Evolutionary conservation across 2,888 invertebrate species (phyloP).

Genomic region (Aricia artaxerxes): DNA sequence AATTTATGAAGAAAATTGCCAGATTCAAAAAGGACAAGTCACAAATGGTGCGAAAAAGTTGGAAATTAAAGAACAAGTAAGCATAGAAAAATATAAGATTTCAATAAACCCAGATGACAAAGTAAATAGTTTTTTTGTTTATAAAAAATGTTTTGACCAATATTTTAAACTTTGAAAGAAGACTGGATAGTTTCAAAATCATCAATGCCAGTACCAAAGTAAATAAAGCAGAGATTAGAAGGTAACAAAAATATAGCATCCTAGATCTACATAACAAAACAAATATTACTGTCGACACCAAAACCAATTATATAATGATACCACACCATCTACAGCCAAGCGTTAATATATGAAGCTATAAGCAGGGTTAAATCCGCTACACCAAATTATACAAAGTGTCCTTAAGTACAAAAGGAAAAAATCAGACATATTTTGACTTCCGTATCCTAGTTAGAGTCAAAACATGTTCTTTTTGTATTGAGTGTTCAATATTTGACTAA

Average conservation of each 20-base stretch:
- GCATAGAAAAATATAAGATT: not conserved
- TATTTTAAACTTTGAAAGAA: not conserved
- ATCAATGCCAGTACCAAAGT: not conserved
- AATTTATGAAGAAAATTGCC: not conserved
- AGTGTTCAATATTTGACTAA: too few relatives aligned
- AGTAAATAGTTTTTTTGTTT: not conserved
- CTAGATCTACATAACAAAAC: not conserved
- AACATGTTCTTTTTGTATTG: not conserved
- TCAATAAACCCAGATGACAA: not conserved
- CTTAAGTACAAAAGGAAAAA: not conserved
- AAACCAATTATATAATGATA: not conserved
- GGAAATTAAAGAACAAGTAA: not conserved
- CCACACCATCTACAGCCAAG: conserved; percentile 16
- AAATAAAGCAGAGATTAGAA: not conserved
- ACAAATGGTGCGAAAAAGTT: not conserved
- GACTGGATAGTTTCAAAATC: not conserved
- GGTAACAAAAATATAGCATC: not conserved
- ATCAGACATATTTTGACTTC: not conserved
- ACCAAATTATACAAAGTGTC: not conserved
- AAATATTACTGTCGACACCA: not conserved
- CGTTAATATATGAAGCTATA: conserved; percentile 8
- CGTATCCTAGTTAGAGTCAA: not conserved
- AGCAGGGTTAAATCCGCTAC: conserved; percentile 1
- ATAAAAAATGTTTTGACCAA: not conserved
- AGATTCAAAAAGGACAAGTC: not conserved